phyloP scores from a whole-genome alignment of 2,113 vertebrate genomes.

The Colius striatus region DNA sequence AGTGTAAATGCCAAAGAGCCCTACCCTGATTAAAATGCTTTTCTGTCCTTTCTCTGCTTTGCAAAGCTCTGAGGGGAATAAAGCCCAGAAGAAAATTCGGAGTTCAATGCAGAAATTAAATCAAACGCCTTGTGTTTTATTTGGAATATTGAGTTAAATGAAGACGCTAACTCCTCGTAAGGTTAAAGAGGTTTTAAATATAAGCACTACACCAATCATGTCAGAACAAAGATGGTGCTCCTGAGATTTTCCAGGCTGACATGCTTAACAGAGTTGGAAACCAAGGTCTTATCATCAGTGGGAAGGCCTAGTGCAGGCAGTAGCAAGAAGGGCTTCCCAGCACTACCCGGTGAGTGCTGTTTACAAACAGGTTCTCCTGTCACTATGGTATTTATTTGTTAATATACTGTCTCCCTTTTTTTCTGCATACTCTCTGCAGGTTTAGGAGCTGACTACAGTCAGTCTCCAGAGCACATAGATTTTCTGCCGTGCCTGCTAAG shows the following conservation, averaged over 20 bases:
- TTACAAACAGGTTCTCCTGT: not conserved
- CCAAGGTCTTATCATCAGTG: not conserved
- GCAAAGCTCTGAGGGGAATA: not conserved
- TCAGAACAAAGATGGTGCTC: not conserved
- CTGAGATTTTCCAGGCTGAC: constrained; percentile 9
- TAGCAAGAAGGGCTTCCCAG: not conserved
- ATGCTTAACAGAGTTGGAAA: not conserved
- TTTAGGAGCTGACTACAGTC: not conserved
- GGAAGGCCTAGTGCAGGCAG: not conserved
- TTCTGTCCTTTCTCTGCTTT: not conserved
- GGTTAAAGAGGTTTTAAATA: not conserved
- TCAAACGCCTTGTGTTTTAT: not conserved
- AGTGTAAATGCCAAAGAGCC: constrained; percentile 51
- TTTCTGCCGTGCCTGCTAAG: not conserved
- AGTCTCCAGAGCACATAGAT: rapidly evolving
- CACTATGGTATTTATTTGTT: not conserved
- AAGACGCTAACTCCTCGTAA: not conserved
- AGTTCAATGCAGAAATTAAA: constrained; percentile 16
- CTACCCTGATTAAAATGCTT: constrained; percentile 56
- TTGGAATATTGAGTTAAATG: not conserved
- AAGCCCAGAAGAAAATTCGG: not conserved
- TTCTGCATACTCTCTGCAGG: not conserved
- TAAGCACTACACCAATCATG: not conserved
- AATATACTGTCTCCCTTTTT: not conserved
- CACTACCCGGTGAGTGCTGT: rapidly evolving